Percentiles rank a stretch among this genome's conserved stretches.
Evolutionary conservation across 2,888 invertebrate genomes (phyloP).

Genomic region (Papilio demoleus): DNA sequence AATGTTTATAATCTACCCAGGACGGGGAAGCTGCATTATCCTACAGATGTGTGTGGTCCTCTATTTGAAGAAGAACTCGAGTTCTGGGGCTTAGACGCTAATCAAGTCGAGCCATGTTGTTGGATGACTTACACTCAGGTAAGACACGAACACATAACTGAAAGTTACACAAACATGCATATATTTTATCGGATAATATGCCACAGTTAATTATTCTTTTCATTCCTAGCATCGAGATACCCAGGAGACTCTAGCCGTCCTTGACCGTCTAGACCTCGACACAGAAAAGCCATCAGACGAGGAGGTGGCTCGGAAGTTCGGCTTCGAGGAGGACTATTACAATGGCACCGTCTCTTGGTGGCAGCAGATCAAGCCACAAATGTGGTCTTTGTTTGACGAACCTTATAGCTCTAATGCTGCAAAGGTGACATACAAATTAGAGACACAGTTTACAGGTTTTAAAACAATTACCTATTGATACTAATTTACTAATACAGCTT

Average conservation of each 20-base stretch:
- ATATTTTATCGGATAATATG: too few species aligned
- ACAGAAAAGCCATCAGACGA: constrained; percentile 99
- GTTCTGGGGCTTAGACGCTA: constrained; percentile 99
- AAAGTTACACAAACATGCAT: too few species aligned
- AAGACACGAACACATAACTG: constrained; percentile 34
- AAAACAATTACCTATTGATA: too few species aligned
- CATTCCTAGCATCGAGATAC: constrained; percentile 95
- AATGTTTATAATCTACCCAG: constrained; percentile 68
- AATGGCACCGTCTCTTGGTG: constrained; percentile 96
- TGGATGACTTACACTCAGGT: constrained; percentile 99
- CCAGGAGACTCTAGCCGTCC: constrained; percentile 98
- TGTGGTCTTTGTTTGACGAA: constrained; percentile 99
- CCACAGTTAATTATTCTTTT: background rate
- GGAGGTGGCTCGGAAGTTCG: constrained; percentile 98
- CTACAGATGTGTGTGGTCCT: constrained; percentile 99
- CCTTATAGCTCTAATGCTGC: constrained; percentile 99
- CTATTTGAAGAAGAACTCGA: constrained; percentile 99
- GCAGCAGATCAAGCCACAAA: constrained; percentile 98
- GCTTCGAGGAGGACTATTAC: constrained; percentile 96
- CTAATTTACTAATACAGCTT: constrained; percentile 2
- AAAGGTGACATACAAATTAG: constrained; percentile 87
- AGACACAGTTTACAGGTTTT: too few species aligned
- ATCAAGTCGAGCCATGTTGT: constrained; percentile 99
- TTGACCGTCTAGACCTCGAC: constrained; percentile 98
- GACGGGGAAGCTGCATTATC: constrained; percentile 99